These are phyloP conservation scores for Peromyscus californicus DNA, from an alignment of 2,113 vertebrate species.

Conservation along the genomic window DNA sequence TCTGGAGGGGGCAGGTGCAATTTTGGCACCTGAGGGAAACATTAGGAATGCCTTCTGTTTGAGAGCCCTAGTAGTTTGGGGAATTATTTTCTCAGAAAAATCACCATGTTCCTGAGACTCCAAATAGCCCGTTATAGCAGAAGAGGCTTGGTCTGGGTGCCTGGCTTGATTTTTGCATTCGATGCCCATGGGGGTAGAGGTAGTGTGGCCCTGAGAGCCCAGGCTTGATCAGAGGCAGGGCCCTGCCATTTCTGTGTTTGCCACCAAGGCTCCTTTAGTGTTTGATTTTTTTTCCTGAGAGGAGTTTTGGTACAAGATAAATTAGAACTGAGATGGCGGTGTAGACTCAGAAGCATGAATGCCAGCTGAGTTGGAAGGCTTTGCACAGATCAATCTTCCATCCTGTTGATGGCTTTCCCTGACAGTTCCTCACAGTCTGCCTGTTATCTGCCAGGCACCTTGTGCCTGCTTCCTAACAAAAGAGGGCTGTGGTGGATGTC, in stretches of 20 bases:
- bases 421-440: too few relatives aligned
- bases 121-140: neutral
- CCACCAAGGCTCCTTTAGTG: neutral
- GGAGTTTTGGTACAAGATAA: neutral
- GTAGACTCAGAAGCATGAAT: neutral
- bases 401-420: too few relatives aligned
- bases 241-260: neutral
- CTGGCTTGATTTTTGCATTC: neutral
- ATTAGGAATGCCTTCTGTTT: neutral
- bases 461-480: neutral
- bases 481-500: neutral
- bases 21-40: conserved; percentile 1
- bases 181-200: rapidly evolving
- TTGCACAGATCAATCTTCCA: neutral
- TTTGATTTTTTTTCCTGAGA: neutral
- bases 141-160: rapidly evolving
- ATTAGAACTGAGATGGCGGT: neutral
- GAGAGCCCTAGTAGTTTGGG: neutral
- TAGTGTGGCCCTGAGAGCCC: too few relatives aligned
- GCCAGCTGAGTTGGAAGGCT: neutral
- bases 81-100: neutral
- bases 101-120: neutral
- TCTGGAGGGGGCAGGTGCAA: neutral
- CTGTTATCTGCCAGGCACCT: neutral
- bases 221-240: too few relatives aligned